phyloP scores from a whole-genome alignment of 2,797 vertebrate genomes.

The Thalassophryne amazonica region DNA sequence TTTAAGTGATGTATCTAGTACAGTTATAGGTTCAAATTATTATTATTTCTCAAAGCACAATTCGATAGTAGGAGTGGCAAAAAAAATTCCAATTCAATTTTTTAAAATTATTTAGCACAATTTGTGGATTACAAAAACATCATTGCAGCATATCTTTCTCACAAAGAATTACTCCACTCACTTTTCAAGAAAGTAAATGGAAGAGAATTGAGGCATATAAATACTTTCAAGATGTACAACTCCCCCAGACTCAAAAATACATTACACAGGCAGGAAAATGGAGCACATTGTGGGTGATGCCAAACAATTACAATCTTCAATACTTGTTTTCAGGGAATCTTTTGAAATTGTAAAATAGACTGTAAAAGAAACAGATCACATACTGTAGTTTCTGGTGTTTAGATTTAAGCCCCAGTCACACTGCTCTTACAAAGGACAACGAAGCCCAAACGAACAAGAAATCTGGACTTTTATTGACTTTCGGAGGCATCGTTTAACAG shows the following conservation, averaged over 20 bases:
- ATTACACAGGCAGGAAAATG: slow-evolving; percentile 9
- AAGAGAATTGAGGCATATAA: background rate
- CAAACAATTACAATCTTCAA: background rate
- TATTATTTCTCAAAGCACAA: too few species aligned
- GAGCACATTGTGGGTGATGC: background rate
- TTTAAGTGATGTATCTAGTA: too few species aligned
- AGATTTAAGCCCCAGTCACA: too few species aligned
- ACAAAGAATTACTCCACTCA: background rate
- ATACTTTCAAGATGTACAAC: slow-evolving; percentile 7
- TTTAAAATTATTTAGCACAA: too few species aligned
- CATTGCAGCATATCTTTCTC: slow-evolving; percentile 1
- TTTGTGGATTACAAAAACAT: slow-evolving; percentile 11
- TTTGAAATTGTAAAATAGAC: background rate
- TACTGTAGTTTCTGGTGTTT: background rate
- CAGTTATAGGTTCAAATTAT: too few species aligned
- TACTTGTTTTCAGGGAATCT: slow-evolving; percentile 4
- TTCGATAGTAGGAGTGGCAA: too few species aligned
- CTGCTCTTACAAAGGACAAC: too few species aligned
- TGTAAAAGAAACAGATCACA: slow-evolving; percentile 12
- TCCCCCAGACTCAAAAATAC: slow-evolving; percentile 32
- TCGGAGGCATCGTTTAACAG: too few species aligned
- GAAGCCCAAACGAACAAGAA: too few species aligned
- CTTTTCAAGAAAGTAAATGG: slow-evolving; percentile 8
- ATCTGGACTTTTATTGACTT: too few species aligned
- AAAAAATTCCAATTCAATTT: too few species aligned